Percentiles rank a stretch among this genome's conserved stretches.
phyloP scores from a whole-genome alignment of 2,888 invertebrate genomes.

The Sturmia bella region DNA sequence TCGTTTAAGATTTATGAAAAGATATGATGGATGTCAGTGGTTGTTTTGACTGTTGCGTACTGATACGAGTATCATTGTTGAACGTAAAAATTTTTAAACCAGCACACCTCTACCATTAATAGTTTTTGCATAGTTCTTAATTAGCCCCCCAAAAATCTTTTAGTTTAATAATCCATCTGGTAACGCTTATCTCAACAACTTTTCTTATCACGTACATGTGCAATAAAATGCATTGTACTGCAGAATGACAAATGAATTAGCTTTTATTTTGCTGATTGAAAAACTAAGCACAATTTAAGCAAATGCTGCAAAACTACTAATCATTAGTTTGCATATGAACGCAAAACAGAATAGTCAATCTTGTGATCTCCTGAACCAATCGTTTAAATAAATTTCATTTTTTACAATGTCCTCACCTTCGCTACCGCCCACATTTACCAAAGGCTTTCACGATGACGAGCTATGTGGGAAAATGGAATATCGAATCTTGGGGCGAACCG shows the following conservation, averaged over 20 bases:
- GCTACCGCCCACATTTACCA: constrained; percentile 84
- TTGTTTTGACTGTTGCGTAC: no score
- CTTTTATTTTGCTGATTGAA: background rate
- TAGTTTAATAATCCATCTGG: no score
- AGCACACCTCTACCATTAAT: no score
- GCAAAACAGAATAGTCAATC: constrained; percentile 3
- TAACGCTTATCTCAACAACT: constrained; percentile 7
- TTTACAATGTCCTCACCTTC: constrained; percentile 57
- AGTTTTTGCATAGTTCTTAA: no score
- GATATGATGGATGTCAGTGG: no score
- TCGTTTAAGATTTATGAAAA: no score
- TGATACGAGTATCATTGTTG: no score
- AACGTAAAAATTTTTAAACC: no score
- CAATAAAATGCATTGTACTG: background rate
- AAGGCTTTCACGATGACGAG: constrained; percentile 85
- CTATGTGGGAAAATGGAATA: constrained; percentile 88
- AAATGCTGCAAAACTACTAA: constrained; percentile 14
- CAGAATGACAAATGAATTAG: background rate
- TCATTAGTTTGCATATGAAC: constrained; percentile 24
- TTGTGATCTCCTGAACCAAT: background rate
- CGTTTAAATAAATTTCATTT: background rate
- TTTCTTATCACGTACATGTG: constrained; percentile 23
- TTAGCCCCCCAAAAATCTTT: no score
- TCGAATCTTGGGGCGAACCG: constrained; percentile 87
- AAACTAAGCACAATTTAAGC: background rate